Conservation (phyloP, 2,113 vertebrate species). For the Nothocercus julius region DNA sequence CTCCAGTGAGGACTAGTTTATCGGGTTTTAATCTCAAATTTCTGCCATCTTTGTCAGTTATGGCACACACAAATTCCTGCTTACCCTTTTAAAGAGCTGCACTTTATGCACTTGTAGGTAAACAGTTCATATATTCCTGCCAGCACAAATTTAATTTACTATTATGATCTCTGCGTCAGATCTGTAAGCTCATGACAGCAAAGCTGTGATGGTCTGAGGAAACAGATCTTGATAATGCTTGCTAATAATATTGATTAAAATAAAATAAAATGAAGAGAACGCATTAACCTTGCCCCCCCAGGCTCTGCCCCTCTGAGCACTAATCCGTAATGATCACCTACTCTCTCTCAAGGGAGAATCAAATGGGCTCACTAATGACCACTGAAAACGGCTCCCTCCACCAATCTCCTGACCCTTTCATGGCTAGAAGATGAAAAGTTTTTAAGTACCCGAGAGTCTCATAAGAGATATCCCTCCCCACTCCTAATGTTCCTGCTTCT, state of each 20-base stretch:
- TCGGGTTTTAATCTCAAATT: background rate
- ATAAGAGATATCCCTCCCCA: background rate
- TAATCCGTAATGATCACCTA: background rate
- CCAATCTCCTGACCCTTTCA: background rate
- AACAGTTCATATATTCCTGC: background rate
- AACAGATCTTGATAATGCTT: background rate
- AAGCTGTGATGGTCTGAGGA: background rate
- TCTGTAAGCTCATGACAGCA: background rate
- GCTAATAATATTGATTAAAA: background rate
- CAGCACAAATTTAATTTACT: background rate
- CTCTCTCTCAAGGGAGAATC: background rate
- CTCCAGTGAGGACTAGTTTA: background rate
- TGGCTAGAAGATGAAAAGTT: fast-evolving
- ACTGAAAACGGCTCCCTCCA: fast-evolving
- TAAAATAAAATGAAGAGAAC: background rate
- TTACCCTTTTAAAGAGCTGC: background rate
- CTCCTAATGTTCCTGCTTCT: background rate
- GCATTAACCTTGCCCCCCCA: background rate
- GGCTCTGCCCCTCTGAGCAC: background rate
- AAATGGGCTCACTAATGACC: background rate
- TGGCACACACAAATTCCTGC: background rate
- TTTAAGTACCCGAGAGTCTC: background rate
- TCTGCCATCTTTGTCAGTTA: background rate
- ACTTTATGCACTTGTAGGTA: background rate
- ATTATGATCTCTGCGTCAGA: background rate